Base-by-base conservation (phyloP, 2,113 vertebrate genomes). In the Callionymus lyra region DNA sequence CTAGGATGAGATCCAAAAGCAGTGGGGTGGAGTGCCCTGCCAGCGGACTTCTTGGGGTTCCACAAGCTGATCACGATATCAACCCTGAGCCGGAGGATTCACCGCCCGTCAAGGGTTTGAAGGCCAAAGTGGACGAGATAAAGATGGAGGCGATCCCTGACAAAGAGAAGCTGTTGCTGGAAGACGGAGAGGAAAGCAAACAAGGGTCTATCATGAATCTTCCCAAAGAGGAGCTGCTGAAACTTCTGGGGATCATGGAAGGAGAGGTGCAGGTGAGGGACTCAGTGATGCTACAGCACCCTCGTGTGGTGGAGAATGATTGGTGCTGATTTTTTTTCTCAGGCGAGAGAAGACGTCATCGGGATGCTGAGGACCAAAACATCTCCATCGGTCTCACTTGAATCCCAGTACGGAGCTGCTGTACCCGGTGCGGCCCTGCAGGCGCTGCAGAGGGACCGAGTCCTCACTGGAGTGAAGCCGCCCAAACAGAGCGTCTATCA, bases 331-430 rank as follows among this genome's bases (percentile, higher is more conserved):
- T 17, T 32, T 42, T 27, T 8, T 27, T 27, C 21, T 27, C 77
- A 99, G 95, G 95, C 94, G 45, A 82, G 88, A 53, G 94, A 99
- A 64, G 92, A 98, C 73, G 88, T 98, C 52, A 97, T 99, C 77
- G 81, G 86, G 53, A 87, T 93, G 84, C 65, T 99, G 61, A 92
- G 85, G 79, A 91, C 88, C 18, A 87, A 89, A 58, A 88, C 87
- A 72, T 81, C 85, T 13, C 83, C 80, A 36, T 85, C 91, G 6
- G 86, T 89, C 74, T 80, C 67, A 44, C 74, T 92, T 37, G 89
- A 92, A 72, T 90, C 90, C 17, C 86, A 87, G 48, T 97, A 94
- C 2, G 91, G 91, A 33, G 89, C 86, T 18, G 84, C 84, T 1
- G 81, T 58, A 52, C 89, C 90, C 2, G 82, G 74, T 57, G 86